A percentile compares a stretch with the other conserved stretches of the same genome.
Conservation (phyloP, 2,113 vertebrate genomes). For the Numenius arquata region DNA sequence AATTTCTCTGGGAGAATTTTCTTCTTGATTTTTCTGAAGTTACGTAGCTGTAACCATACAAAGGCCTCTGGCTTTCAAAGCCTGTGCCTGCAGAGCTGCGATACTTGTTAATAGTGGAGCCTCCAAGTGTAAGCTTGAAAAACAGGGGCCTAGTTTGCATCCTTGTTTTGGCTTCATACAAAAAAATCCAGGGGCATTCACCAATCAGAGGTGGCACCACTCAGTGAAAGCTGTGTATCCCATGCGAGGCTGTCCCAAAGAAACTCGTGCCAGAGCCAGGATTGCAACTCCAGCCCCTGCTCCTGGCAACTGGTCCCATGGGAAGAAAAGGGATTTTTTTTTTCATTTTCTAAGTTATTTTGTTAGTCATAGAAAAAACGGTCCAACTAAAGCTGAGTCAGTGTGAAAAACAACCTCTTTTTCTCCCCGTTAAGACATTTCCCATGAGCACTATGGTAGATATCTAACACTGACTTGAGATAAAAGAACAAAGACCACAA, state of each 20-base stretch:
- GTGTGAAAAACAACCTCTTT: background rate
- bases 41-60: background rate
- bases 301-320: background rate
- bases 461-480: background rate
- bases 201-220: background rate
- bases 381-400: background rate
- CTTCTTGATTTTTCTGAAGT: background rate
- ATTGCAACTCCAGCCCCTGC: background rate
- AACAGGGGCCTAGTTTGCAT: background rate
- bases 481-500: slow-evolving; percentile 42
- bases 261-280: background rate
- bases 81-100: background rate
- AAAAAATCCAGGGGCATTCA: background rate
- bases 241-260: background rate
- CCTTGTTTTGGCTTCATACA: background rate
- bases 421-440: background rate
- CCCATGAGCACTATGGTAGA: background rate
- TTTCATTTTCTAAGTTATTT: background rate
- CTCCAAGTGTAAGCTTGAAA: background rate
- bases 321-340: background rate
- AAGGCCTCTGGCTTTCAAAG: background rate
- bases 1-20: background rate
- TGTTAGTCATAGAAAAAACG: background rate
- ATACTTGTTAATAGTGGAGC: background rate
- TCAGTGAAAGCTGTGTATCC: background rate